Percentiles rank a stretch among this genome's conserved stretches.
Conservation (phyloP, 1,140 invertebrate species). For the Eurosta solidaginis region DNA sequence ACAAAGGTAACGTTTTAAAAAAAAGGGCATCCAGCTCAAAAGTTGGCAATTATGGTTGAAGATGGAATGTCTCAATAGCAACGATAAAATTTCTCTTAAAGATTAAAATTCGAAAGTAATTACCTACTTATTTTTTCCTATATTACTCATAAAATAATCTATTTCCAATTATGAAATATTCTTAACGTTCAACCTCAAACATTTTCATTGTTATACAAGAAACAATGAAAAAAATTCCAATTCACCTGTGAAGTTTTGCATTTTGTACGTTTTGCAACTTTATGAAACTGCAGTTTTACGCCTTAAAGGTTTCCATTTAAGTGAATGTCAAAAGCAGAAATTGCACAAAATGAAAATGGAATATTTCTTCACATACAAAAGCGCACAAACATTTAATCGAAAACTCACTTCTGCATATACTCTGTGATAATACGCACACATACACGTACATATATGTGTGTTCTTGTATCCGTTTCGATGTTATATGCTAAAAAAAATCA, state of each 20-base stretch:
- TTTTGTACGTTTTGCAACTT: slow-evolving; percentile 7
- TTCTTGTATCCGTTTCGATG: neutral
- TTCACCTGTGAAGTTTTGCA: neutral
- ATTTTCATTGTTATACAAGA: neutral
- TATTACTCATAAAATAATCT: no score
- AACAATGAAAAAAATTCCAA: neutral
- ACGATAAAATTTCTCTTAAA: no score
- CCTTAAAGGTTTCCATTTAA: slow-evolving; percentile 38
- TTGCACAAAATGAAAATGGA: slow-evolving; percentile 30
- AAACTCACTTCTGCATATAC: neutral
- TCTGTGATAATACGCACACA: neutral
- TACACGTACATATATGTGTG: neutral
- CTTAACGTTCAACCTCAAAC: neutral
- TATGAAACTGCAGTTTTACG: slow-evolving; percentile 25
- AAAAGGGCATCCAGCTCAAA: no score
- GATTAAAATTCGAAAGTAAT: no score
- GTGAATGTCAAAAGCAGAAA: slow-evolving; percentile 37
- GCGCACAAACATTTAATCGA: neutral
- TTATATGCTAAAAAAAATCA: slow-evolving; percentile 15
- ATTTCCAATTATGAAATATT: no score
- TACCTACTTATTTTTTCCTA: no score
- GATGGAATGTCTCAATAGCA: no score
- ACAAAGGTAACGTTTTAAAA: no score
- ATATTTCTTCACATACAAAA: neutral
- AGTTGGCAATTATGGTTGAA: no score